Evolutionary conservation across 2,113 vertebrate genomes (phyloP).

Genomic region (Halcyon senegalensis): DNA sequence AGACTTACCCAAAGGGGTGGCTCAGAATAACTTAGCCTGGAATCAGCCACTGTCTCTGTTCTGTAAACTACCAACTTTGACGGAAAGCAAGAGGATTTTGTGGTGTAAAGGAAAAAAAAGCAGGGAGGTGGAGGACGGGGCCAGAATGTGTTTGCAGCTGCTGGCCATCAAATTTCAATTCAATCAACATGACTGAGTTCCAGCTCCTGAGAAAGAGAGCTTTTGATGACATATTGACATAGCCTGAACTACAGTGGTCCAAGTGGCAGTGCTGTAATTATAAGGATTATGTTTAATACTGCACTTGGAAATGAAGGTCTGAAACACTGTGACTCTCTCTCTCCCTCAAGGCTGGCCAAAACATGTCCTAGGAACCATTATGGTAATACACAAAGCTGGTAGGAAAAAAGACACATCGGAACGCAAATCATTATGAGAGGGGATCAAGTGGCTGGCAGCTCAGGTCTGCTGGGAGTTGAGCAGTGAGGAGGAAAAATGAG

Average conservation of each 20-base stretch:
- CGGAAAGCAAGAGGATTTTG: conserved; percentile 29
- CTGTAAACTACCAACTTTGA: conserved; percentile 36
- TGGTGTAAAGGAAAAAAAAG: conserved; percentile 22
- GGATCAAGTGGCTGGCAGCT: conserved; percentile 7
- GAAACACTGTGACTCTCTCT: conserved; percentile 15
- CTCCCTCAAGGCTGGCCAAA: conserved; percentile 14
- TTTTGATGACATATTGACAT: conserved; percentile 74
- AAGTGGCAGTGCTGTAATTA: conserved; percentile 65
- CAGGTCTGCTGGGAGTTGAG: not conserved
- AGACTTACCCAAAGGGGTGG: not conserved
- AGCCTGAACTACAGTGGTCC: conserved; percentile 62
- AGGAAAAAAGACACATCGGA: conserved; percentile 9
- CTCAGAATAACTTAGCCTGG: not conserved
- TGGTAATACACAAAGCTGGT: conserved; percentile 2
- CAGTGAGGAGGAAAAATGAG: not conserved
- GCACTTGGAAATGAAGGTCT: conserved; percentile 20
- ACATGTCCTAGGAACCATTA: conserved; percentile 33
- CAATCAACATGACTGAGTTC: conserved; percentile 64
- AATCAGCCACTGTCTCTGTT: not conserved
- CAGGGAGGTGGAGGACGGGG: not conserved
- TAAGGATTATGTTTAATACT: conserved; percentile 68
- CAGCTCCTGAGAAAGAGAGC: conserved; percentile 73
- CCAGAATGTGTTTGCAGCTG: conserved; percentile 41
- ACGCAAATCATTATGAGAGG: conserved; percentile 4
- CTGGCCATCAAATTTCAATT: conserved; percentile 51